Base-by-base conservation (phyloP, 2,797 vertebrate genomes). In the Artibeus jamaicensis region DNA sequence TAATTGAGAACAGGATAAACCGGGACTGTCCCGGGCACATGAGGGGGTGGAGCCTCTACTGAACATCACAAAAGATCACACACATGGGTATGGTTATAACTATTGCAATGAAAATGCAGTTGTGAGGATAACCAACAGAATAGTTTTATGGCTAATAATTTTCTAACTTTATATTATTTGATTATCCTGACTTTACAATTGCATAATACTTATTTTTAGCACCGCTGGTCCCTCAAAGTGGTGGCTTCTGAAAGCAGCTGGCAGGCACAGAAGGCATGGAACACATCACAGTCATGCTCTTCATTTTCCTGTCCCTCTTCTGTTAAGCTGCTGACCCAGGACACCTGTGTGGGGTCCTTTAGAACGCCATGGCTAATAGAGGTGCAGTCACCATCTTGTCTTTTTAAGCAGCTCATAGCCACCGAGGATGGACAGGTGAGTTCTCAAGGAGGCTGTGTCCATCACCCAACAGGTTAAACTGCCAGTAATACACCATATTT, bases 361-460 rank as follows among this genome's bases (percentile, higher is more conserved):
- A 46, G 8, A 55, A 10, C 44, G 1, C 21, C 12, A 2, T 5
- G 14, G 21, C 48, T 55, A 22, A 42, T 15, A 24, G 65, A 32
- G 1, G 4, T 0, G 0, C 14, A 10, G 0, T n/a, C 42, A 6
- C 9, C 8, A 32, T 44, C 16, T 53, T 9, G 37, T 57, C 19
- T 65, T 50, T 18, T 19, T 37, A 39, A 18, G 5, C 34, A 10
- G 3, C 24, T 34, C 9, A 50, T 11, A 29, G 14, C 29, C 39
- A 11, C 26, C 18, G 6, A 9, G 9, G 22, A 26, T 0, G 21
- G 34, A 34, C 29, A 65, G 34, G 22, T 26, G 10, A 59, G 53
- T n/a, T n/a, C n/a, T 50, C 19, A 9, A 15, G 24, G 9, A 9
- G 18, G 6, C 37, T 53, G 6, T 22, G 19, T 5, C 26, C 11